Percentiles rank a stretch among this genome's conserved stretches.
Evolutionary conservation across 2,797 vertebrate species (phyloP).

Genomic region (Oophaga sylvatica): DNA sequence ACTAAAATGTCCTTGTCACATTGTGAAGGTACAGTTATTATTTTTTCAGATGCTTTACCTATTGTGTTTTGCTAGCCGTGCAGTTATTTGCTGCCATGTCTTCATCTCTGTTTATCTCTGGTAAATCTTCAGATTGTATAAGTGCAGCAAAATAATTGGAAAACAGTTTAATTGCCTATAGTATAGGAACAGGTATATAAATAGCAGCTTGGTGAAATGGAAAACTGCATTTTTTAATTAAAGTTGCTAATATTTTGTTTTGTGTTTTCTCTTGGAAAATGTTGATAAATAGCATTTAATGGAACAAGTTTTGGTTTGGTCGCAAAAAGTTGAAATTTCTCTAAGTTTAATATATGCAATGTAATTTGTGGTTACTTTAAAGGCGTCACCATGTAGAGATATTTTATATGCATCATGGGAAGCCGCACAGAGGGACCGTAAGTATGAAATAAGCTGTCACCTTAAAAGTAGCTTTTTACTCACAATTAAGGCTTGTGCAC

Average conservation of each 20-base stretch:
- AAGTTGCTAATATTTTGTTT: neutral
- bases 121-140: conserved; percentile 11
- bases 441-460: too few species aligned
- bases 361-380: too few species aligned
- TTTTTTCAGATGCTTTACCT: conserved; percentile 11
- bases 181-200: neutral
- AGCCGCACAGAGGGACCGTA: too few species aligned
- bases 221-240: conserved; percentile 2
- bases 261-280: neutral
- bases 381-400: too few species aligned
- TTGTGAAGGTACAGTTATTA: conserved; percentile 7
- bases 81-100: conserved; percentile 5
- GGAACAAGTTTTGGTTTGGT: neutral
- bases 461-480: too few species aligned
- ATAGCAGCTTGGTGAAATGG: neutral
- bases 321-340: neutral
- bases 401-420: too few species aligned
- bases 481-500: too few species aligned
- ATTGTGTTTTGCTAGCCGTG: conserved; percentile 3
- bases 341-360: neutral
- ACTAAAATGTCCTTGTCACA: conserved; percentile 30
- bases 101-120: neutral
- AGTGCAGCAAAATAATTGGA: conserved; percentile 6
- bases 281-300: neutral
- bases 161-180: conserved; percentile 30